Evolutionary conservation across 2,797 vertebrate species (phyloP), one percentile per base, ranked within the genome.

Genomic region (Clarias laeviceps): DNA sequence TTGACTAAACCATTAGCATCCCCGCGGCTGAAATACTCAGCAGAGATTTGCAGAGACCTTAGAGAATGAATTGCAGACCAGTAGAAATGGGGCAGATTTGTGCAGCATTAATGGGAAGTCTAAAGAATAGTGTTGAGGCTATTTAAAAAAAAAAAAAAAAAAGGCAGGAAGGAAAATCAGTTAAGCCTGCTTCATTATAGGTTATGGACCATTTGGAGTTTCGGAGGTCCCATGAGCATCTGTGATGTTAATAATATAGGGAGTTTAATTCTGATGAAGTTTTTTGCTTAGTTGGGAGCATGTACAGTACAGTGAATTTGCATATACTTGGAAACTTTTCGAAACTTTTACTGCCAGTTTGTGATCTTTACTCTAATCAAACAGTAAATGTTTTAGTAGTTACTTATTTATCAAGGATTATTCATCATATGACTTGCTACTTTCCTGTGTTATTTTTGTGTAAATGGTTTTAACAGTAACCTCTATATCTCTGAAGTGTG

Each of bases 1-100:
- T 95, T 89, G 93, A 94, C 91, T 90, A 56, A 92, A 89, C 88
- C 76, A 85, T 91, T 90, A 45, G 70, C 81, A 79, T 62, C 82
- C 69, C 83, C n/a, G 50, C 65, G 69, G 18, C 70, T 27, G 62
- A 85, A 89, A 89, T 84, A 78, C 80, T 61, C 50, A 54, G n/a
- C 45, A 32, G 18, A 45, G 62, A 32, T 56, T 32, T 65, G 37
- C 59, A 68, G 45, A 77, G 80, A 22, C 62, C 34, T 45, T 4
- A 1, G 72, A 78, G 62, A 37, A 86, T 68, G 80, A 86, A 77
- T 68, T 82, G 59, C 77, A 82, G 64, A 69, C 45, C 80, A 62
- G 61, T 59, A 24, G 74, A 80, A 86, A 76, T 7, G 77, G 29
- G 72, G 61, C 50, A 59, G 27, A 68, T 82, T 68, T 86, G 73